phyloP scores from a whole-genome alignment of 2,797 vertebrate species.

The Silurus aristotelis region DNA sequence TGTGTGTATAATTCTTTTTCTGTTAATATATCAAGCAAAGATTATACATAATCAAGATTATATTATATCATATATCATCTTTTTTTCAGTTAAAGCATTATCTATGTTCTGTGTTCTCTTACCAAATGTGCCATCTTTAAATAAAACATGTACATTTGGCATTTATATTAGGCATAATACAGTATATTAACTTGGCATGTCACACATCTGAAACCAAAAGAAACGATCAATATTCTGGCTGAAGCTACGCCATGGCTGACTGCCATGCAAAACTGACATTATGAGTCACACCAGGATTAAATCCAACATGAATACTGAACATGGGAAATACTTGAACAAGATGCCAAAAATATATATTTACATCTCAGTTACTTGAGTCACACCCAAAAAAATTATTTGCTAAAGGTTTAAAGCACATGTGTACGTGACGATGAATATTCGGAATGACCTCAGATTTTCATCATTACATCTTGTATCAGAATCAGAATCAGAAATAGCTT shows the following conservation, averaged over 20 bases:
- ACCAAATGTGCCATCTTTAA: neutral
- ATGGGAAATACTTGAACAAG: neutral
- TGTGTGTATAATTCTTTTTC: no score
- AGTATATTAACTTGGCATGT: neutral
- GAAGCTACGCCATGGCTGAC: neutral
- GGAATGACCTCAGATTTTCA: conserved; percentile 4
- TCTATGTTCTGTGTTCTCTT: no score
- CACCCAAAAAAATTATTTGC: neutral
- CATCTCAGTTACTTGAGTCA: neutral
- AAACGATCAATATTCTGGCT: neutral
- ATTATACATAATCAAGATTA: no score
- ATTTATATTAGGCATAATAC: neutral
- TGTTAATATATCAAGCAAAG: no score
- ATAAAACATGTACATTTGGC: neutral
- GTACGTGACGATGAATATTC: conserved; percentile 4
- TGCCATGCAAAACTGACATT: neutral
- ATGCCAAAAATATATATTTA: neutral
- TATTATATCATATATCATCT: no score
- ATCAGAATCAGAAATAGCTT: no score
- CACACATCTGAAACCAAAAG: neutral
- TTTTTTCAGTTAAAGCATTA: no score
- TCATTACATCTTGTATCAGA: neutral
- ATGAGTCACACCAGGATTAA: neutral
- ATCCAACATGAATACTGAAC: neutral
- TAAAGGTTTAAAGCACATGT: neutral